Evolutionary conservation across 1,140 invertebrate genomes (phyloP).

Genomic region (Bathynomus jamesi): DNA sequence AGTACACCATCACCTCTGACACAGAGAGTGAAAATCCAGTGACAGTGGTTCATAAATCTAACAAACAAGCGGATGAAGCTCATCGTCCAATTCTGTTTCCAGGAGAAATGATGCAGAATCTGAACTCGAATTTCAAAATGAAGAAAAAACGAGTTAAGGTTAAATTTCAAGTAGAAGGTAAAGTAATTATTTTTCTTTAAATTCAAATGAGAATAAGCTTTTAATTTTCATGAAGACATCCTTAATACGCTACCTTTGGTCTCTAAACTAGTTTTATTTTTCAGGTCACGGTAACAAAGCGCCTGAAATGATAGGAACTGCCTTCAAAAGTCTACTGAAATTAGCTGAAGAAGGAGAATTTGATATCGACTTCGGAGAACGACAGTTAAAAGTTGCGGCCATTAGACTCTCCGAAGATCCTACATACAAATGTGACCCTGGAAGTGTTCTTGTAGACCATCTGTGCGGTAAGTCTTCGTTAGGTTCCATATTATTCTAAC

Average conservation of each 20-base stretch:
- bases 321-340: constrained; percentile 29
- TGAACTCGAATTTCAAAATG: too few relatives aligned
- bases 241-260: too few relatives aligned
- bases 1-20: too few relatives aligned
- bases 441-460: constrained; percentile 42
- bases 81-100: too few relatives aligned
- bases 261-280: too few relatives aligned
- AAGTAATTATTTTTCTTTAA: too few relatives aligned
- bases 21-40: not conserved
- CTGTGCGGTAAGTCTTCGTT: constrained; percentile 46
- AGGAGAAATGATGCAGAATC: too few relatives aligned
- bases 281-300: constrained; percentile 33
- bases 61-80: too few relatives aligned
- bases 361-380: constrained; percentile 41
- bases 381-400: constrained; percentile 39
- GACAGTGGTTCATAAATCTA: not conserved
- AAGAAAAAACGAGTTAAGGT: not conserved
- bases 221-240: too few relatives aligned
- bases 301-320: constrained; percentile 34
- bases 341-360: constrained; percentile 42
- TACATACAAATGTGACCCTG: constrained; percentile 43
- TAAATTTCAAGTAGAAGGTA: not conserved
- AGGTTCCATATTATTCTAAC: too few relatives aligned
- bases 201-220: too few relatives aligned
- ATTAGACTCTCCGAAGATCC: constrained; percentile 40